Conservation (phyloP, 2,888 invertebrate genomes). For the Timandra comae region DNA sequence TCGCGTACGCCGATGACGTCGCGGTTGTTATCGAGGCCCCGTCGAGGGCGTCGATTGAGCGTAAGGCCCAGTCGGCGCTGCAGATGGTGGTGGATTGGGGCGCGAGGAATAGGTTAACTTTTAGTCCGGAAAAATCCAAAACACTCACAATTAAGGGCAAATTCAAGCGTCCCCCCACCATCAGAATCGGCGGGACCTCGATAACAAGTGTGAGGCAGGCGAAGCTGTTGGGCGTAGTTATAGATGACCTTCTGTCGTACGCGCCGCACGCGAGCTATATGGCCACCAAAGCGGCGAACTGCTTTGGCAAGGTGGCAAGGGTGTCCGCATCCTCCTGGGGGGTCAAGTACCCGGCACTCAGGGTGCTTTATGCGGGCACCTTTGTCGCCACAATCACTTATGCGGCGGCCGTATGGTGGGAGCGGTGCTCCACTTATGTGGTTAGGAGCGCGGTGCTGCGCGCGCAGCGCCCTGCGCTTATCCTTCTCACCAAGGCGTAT, state of each 20-base stretch:
- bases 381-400: conserved; percentile 5
- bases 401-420: conserved; percentile 17
- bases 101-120: conserved; percentile 13
- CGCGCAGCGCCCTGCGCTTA: too few relatives aligned
- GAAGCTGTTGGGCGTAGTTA: conserved; percentile 13
- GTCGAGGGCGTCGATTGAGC: conserved; percentile 12
- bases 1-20: too few relatives aligned
- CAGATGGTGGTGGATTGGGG: conserved; percentile 11
- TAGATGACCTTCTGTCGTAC: too few relatives aligned
- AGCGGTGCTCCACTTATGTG: conserved; percentile 4
- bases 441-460: conserved; percentile 15
- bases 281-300: conserved; percentile 10
- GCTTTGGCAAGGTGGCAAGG: too few relatives aligned
- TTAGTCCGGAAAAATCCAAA: conserved; percentile 19
- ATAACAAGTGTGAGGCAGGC: background rate
- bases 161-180: conserved; percentile 1
- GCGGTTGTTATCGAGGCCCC: conserved; percentile 6
- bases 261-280: conserved; percentile 15
- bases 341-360: background rate
- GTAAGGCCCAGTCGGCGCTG: too few relatives aligned
- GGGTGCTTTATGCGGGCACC: conserved; percentile 2
- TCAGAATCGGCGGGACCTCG: conserved; percentile 3
- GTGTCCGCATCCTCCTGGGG: conserved; percentile 26
- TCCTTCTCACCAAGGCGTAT: conserved; percentile 13
- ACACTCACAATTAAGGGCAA: conserved; percentile 15